phyloP scores from a whole-genome alignment of 1,140 invertebrate genomes.

The Aphaenogaster rudis region DNA sequence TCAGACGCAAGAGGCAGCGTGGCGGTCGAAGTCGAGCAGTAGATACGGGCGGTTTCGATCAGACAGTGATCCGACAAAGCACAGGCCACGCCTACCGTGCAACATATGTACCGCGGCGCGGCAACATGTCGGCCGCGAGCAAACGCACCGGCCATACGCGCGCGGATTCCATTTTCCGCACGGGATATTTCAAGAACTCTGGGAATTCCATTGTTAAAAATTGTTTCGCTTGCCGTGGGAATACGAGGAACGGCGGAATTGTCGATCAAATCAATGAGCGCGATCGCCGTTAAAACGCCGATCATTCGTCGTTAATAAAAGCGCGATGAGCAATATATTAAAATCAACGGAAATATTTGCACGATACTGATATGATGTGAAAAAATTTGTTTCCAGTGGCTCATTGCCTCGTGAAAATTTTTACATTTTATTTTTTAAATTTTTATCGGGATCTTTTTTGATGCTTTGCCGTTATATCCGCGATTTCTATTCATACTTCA shows the following conservation, averaged over 20 bases:
- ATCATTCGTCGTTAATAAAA: constrained; percentile 32
- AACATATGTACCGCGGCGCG: constrained; percentile 50
- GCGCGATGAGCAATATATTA: neutral
- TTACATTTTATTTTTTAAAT: constrained; percentile 8
- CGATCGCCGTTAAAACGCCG: constrained; percentile 39
- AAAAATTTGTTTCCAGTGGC: neutral
- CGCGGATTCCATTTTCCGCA: constrained; percentile 37
- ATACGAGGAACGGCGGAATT: neutral
- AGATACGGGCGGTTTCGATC: constrained; percentile 54
- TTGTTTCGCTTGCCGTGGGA: constrained; percentile 30
- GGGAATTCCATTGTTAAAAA: constrained; percentile 61
- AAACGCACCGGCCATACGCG: constrained; percentile 41
- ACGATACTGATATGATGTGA: constrained; percentile 12
- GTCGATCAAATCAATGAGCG: constrained; percentile 42
- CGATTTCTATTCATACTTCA: constrained; percentile 17
- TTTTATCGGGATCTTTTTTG: neutral
- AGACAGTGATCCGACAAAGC: constrained; percentile 61
- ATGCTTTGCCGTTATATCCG: neutral
- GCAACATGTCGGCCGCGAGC: constrained; percentile 59
- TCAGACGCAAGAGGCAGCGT: constrained; percentile 14
- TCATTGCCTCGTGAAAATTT: neutral
- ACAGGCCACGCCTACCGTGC: constrained; percentile 54
- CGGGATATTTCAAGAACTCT: constrained; percentile 53
- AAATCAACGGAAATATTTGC: constrained; percentile 16
- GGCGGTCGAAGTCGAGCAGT: constrained; percentile 48